Percentiles rank a stretch among this genome's conserved stretches.
Evolutionary conservation across 2,888 invertebrate species (phyloP).

Genomic region (Podotricha telesiphe): DNA sequence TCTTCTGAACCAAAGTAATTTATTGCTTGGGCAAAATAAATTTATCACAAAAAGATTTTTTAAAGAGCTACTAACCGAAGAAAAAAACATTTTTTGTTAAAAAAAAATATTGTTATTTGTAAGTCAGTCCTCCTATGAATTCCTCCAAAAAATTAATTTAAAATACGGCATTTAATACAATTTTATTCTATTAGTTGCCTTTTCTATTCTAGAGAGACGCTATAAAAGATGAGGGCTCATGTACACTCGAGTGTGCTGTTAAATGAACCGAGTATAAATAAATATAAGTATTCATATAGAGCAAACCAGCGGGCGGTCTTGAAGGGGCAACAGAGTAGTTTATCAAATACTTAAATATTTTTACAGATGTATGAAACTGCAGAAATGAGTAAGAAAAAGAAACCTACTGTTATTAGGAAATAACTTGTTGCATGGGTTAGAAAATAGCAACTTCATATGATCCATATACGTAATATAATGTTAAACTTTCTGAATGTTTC

Average conservation of each 20-base stretch:
- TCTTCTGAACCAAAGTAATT: constrained; percentile 4
- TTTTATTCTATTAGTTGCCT: background rate
- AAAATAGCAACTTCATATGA: too few relatives aligned
- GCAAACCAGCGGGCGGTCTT: constrained; percentile 65
- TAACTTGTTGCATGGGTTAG: too few relatives aligned
- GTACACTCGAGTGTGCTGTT: constrained; percentile 73
- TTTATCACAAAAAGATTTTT: background rate
- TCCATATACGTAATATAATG: too few relatives aligned
- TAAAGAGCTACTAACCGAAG: background rate
- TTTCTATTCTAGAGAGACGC: constrained; percentile 25
- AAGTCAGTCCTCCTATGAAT: too few relatives aligned
- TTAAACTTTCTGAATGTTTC: too few relatives aligned
- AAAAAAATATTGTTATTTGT: too few relatives aligned
- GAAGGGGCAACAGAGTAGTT: constrained; percentile 71
- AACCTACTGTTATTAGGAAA: too few relatives aligned
- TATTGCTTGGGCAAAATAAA: background rate
- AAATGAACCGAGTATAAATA: constrained; percentile 83
- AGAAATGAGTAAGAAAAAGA: background rate
- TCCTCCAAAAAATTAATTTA: background rate
- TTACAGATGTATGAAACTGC: background rate
- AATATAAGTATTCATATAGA: constrained; percentile 78
- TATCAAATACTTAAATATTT: constrained; percentile 54
- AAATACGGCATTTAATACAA: background rate
- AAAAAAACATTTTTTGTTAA: too few relatives aligned
- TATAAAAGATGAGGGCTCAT: constrained; percentile 57